Evolutionary conservation across 2,797 vertebrate genomes (phyloP).

Genomic region (Channallabes apus): DNA sequence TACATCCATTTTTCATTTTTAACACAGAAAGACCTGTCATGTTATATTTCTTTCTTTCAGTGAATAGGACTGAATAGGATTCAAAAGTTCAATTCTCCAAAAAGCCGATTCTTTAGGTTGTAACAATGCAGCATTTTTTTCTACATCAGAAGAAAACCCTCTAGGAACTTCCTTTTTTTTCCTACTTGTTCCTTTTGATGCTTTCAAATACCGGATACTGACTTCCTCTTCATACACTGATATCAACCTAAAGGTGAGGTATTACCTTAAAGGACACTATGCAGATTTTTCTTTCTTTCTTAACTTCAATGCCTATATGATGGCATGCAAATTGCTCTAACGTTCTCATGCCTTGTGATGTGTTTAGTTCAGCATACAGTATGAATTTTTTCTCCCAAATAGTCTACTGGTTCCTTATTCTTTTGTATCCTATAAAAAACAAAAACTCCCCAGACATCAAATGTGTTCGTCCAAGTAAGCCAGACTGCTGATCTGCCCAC

Average conservation of each 20-base stretch:
- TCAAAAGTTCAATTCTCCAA: background rate
- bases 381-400: too few relatives aligned
- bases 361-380: background rate
- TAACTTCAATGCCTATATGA: too few relatives aligned
- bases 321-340: too few relatives aligned
- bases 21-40: constrained; percentile 22
- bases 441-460: constrained; percentile 4
- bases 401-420: background rate
- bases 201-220: background rate
- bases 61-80: background rate
- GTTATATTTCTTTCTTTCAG: background rate
- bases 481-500: background rate
- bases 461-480: background rate
- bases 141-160: background rate
- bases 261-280: background rate
- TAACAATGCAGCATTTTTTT: background rate
- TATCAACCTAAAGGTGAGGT: background rate
- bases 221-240: background rate
- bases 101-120: background rate
- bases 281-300: background rate
- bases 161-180: background rate
- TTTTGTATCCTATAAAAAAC: background rate
- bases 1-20: constrained; percentile 19
- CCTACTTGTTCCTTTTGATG: background rate
- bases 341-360: background rate